Evolutionary conservation across 2,888 invertebrate species (phyloP), one percentile per base, ranked within the genome.

Genomic region (Mechanitis mazaeus): DNA sequence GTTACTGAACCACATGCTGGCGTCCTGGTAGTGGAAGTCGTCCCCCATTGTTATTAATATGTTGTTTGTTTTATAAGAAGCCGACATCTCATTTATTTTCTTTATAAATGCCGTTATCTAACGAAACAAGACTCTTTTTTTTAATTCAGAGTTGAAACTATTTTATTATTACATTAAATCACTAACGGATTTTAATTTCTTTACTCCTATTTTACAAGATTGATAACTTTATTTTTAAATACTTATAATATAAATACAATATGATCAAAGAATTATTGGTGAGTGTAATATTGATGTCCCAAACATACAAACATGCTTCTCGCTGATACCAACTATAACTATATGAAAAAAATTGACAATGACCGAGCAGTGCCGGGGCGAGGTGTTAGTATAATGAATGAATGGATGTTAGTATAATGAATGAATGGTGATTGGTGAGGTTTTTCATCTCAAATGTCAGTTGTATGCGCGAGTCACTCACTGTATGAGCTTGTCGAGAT

Each of bases 1-100:
- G 80, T 98, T 98, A 66, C 90, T 92, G 81, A 93, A 98, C 95
- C 96, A 97, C 85, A 93, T 91, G 20, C 88, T 85, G 0, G 95
- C 94, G 58, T 93, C 91, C 76, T 95, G 95, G 78, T 96, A 98
- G 71, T 95, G 93, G 79, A 98, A 98, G 83, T 98, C 98, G 68
- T 96, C 95, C 0, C 98, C 98, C 97, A 98, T 98, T 0, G 98
- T 96, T 54, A 98, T 91, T 63, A 97, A 92, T 3, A 97, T 87
- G 77, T 98, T 95, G 69, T 94, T 93, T 0, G 95, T 94, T 60
- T 74, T 73, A 75, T 94, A 95, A 2, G 75, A 75, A 9, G 70
- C 68, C 0, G 92, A 81, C 81, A 94, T 92, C 54, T 88, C 84
- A 3, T 80, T 72, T 9, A 91, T 85, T 71, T 92, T 92, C 0